A percentile compares a stretch with the other conserved stretches of the same genome.
These are phyloP conservation scores for Platyrinchus mystaceus DNA, from an alignment of 2,797 vertebrate species.

Conservation along the genomic window DNA sequence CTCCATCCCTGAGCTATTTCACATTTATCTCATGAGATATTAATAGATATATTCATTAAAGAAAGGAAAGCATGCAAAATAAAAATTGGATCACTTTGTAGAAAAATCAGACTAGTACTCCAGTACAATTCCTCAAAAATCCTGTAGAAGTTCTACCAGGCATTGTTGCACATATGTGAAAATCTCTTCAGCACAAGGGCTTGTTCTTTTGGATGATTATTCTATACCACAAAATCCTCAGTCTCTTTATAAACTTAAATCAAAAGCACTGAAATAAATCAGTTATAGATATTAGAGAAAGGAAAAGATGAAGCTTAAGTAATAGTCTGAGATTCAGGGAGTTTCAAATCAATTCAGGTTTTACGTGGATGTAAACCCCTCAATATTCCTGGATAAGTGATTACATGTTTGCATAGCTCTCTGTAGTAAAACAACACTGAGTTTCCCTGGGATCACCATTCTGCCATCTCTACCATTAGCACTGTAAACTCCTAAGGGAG, in stretches of 20 bases:
- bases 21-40: not conserved
- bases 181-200: not conserved
- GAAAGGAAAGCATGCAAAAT: not conserved
- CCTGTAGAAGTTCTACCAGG: not conserved
- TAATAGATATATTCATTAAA: not conserved
- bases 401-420: not conserved
- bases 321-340: not conserved
- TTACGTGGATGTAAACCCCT: not conserved
- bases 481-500: not conserved
- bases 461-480: not conserved
- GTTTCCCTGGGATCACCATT: not conserved
- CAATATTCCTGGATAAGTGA: not conserved
- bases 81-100: not conserved
- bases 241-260: not conserved
- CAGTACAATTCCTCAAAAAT: not conserved
- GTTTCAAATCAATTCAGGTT: not conserved
- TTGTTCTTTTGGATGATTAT: not conserved
- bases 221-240: not conserved
- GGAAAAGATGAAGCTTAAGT: not conserved
- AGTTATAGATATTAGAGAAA: not conserved
- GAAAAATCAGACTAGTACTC: not conserved
- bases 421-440: not conserved
- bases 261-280: not conserved
- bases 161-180: not conserved
- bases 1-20: not conserved